Evolutionary conservation across 2,888 invertebrate species (phyloP), one percentile per base, ranked within the genome.

Genomic region (Hyposoter dolosus): DNA sequence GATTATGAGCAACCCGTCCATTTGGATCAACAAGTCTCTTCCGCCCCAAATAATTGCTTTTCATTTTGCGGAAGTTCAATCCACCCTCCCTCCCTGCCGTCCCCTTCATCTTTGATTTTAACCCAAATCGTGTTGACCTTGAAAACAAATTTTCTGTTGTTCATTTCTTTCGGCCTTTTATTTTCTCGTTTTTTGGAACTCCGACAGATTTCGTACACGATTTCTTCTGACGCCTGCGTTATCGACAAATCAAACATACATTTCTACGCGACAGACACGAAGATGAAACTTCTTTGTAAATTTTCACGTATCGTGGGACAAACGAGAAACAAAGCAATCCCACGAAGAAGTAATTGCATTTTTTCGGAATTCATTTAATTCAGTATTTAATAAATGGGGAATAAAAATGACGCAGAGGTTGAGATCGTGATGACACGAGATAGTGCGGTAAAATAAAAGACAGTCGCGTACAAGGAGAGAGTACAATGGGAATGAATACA

Each of bases 1-100:
- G 75, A 76, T 60, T 19, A 17, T 53, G 47, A 78, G 43, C 68
- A 78, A 82, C 74, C 74, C 78, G 65, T 74, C 65, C 40, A 50
- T 78, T 60, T 28, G n/a, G 76, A 86, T 83, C 83, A 86, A 81
- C 77, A 84, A 78, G 75, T 76, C 50, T 56, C 63, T 23, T 63
- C 23, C 28, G 0, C 28, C 15, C 28, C 10, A 12, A 47, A 43
- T 72, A 40, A 85, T 75, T 75, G 68, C 68, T 77, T 81, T 66
- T 84, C 72, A 81, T 81, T n/a, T n/a, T 77, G 53, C 50, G 12
- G 47, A 71, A 74, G 17, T 19, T 12, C 17, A 50, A n/a, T 56
- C 0, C 56, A 23, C 12, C 23, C 4, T 56, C 23, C 9, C 53
- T n/a, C 10, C 19, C 19, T 19, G 12, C 10, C 3, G 4, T 56